Conservation (phyloP, 1,140 invertebrate species). For the Drosophila willistoni region DNA sequence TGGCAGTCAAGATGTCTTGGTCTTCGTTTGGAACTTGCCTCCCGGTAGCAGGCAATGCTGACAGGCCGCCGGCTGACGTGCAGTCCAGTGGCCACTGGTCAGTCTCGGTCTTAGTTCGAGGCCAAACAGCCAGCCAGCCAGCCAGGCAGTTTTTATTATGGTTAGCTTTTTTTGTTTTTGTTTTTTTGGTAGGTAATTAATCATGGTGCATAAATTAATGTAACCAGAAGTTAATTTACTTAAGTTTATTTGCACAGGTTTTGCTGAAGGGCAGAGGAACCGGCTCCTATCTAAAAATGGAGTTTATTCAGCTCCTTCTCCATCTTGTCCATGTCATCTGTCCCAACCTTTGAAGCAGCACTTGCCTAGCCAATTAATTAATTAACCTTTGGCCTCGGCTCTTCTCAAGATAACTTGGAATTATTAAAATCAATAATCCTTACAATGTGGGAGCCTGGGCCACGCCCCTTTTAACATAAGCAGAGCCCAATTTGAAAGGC, state of each 20-base stretch:
- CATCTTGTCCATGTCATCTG: conserved; percentile 25
- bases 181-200: conserved; percentile 62
- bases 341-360: not conserved
- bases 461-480: conserved; percentile 54
- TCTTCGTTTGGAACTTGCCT: conserved; percentile 63
- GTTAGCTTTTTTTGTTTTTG: not conserved
- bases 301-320: too few species aligned
- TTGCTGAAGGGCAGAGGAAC: conserved; percentile 24
- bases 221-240: conserved; percentile 78
- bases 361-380: conserved; percentile 63
- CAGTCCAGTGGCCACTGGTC: conserved; percentile 45
- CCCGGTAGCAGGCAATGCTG: conserved; percentile 68
- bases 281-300: too few species aligned
- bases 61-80: conserved; percentile 63
- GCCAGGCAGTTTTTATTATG: conserved; percentile 38
- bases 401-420: conserved; percentile 14
- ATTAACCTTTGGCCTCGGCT: conserved; percentile 63
- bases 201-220: conserved; percentile 78
- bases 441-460: conserved; percentile 49
- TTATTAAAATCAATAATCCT: conserved; percentile 65
- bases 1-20: conserved; percentile 14
- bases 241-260: conserved; percentile 72
- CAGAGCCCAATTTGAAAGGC: conserved; percentile 63
- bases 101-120: conserved; percentile 24
- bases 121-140: conserved; percentile 55